Percentiles rank a stretch among this genome's conserved stretches.
Evolutionary conservation across 2,888 invertebrate genomes (phyloP).

Genomic region (Seladonia tumulorum): DNA sequence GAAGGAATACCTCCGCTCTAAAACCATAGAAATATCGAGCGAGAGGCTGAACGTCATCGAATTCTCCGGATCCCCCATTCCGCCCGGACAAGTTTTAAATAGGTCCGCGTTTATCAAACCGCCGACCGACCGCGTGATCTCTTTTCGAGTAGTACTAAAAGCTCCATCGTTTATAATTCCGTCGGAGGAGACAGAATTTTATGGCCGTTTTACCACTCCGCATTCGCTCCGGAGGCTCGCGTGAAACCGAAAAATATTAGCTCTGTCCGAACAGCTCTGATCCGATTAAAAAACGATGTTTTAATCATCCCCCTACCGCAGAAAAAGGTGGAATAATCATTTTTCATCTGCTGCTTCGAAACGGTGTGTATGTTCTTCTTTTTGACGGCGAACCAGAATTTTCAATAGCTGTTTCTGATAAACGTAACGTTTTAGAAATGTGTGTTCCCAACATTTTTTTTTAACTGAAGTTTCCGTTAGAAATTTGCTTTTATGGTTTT

Average conservation of each 20-base stretch:
- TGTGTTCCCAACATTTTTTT: no score
- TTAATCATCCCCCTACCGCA: not conserved
- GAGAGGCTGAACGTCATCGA: conserved; percentile 1
- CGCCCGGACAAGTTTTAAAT: not conserved
- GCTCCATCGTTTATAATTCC: conserved; percentile 3
- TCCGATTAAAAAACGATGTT: not conserved
- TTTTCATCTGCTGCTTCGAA: not conserved
- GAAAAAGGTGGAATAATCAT: not conserved
- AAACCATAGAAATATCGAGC: conserved; percentile 17
- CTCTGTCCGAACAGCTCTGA: not conserved
- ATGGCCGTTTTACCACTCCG: not conserved
- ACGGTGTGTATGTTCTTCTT: not conserved
- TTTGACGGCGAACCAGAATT: not conserved
- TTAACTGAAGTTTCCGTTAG: no score
- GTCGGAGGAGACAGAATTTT: not conserved
- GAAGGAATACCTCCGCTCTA: not conserved
- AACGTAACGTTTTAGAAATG: no score
- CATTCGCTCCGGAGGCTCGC: not conserved
- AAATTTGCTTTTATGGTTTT: no score
- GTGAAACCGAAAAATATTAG: not conserved
- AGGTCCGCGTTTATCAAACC: conserved; percentile 8
- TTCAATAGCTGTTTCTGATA: not conserved
- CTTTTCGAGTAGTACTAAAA: not conserved
- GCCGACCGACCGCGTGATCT: not conserved
- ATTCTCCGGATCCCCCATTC: not conserved